Conservation (phyloP, 2,797 vertebrate species). For the Novumbra hubbsi region DNA sequence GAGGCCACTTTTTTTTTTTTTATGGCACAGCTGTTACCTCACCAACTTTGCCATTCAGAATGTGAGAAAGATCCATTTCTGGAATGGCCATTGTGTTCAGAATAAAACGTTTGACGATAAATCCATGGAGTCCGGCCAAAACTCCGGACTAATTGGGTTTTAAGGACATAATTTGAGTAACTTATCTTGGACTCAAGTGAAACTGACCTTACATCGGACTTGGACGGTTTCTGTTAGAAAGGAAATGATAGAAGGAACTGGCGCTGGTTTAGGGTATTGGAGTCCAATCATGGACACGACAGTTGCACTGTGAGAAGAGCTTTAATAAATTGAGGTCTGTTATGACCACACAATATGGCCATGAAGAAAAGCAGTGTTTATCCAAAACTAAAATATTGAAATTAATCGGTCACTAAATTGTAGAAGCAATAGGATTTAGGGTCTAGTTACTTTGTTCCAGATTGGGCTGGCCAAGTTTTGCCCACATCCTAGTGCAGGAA, state of each 20-base stretch:
- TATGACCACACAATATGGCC: constrained; percentile 34
- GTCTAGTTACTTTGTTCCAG: constrained; percentile 60
- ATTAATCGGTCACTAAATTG: constrained; percentile 66
- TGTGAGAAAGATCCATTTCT: constrained; percentile 62
- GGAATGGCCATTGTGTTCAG: constrained; percentile 38
- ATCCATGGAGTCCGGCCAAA: constrained; percentile 51
- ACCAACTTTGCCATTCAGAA: constrained; percentile 37
- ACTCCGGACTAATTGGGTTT: constrained; percentile 45
- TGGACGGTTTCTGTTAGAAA: constrained; percentile 20
- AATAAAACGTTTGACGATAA: constrained; percentile 50
- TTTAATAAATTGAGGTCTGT: neutral
- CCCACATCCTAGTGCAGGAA: constrained; percentile 71
- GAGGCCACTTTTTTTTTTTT: constrained; percentile 60
- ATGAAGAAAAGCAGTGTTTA: constrained; percentile 59
- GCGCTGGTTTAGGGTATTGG: neutral
- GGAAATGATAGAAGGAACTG: constrained; percentile 2
- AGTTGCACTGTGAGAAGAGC: neutral
- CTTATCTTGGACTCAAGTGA: constrained; percentile 32
- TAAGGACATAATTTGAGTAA: constrained; percentile 55
- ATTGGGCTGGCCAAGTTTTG: constrained; percentile 61
- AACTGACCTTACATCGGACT: constrained; percentile 43
- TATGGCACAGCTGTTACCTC: constrained; percentile 65
- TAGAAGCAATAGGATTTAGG: constrained; percentile 53
- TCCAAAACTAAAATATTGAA: constrained; percentile 48
- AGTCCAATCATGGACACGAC: neutral